Evolutionary conservation across 2,888 invertebrate genomes (phyloP), one percentile per base, ranked within the genome.

Genomic region (Pheosia tremula): DNA sequence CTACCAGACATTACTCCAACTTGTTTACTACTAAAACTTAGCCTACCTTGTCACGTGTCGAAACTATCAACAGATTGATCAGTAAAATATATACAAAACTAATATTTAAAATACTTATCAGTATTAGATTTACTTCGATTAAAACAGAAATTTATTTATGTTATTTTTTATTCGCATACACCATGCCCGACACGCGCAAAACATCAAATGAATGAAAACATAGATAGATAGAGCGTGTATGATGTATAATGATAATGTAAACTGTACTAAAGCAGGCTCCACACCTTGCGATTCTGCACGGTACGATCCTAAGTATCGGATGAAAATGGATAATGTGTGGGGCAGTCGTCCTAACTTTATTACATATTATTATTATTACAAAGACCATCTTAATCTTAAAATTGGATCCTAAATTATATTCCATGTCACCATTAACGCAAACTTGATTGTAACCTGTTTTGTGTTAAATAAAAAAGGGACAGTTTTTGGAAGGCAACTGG

Each of bases 1-100:
- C 78, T 81, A 94, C 93, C 85, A 75, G 85, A 79, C 91, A 91
- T 92, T 74, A 63, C 71, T 58, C 68, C 67, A 71, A 63, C 62
- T 79, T 77, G 77, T 81, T 75, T 78, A 75, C 60, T 60, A 71
- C 37, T 38, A n/a, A 66, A 72, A 67, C 64, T 66, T 63, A 66
- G 68, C 64, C 66, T 65, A 36, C 36, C 54, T 49, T 66, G 64
- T 82, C 79, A 83, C 86, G 84, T 80, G 82, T 80, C 66, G 58
- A 66, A 66, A 62, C 57, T 67, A 62, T 57, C 57, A 61, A 63
- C 61, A 57, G 62, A 37, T 50, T 11, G 57, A 57, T 58, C 56
- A 52, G 38, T 52, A 55, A 47, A 36, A 52, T 49, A 56, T 56
- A 58, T 39, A 59, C 58, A 49, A 37, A 58, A 50, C 56, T 63